Percentiles rank a stretch among this genome's conserved stretches.
These are phyloP conservation scores for Drosophila hamatofila DNA, from an alignment of 2,888 invertebrate species.

Conservation along the genomic window DNA sequence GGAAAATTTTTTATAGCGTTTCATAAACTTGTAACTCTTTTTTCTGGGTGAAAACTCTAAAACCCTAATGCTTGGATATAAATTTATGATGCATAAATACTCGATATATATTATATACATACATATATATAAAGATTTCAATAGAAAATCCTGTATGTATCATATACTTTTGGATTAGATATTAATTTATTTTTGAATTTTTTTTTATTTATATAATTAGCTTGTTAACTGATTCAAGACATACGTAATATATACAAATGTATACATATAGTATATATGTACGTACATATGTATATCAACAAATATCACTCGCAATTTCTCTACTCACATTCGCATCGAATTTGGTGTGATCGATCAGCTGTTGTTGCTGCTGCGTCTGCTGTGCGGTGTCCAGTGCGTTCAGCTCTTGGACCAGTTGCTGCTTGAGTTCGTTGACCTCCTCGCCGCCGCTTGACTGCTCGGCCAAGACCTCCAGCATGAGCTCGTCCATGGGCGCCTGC, in stretches of 20 bases:
- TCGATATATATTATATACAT: too few species aligned
- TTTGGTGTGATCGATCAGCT: slow-evolving; percentile 16
- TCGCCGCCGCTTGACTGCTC: slow-evolving; percentile 59
- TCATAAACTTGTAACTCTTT: too few species aligned
- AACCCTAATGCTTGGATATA: too few species aligned
- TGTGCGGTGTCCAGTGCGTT: slow-evolving; percentile 46
- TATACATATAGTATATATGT: neutral
- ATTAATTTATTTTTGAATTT: too few species aligned
- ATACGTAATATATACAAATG: neutral
- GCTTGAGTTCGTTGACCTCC: slow-evolving; percentile 68
- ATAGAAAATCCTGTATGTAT: too few species aligned
- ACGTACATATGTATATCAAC: neutral
- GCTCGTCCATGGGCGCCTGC: slow-evolving; percentile 62
- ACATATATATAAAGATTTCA: too few species aligned
- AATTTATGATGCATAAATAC: too few species aligned
- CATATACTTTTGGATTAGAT: too few species aligned
- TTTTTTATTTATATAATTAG: too few species aligned
- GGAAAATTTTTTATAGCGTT: too few species aligned
- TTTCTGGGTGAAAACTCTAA: too few species aligned
- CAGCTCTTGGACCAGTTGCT: slow-evolving; percentile 64
- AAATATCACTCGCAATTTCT: neutral
- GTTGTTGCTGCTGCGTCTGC: neutral
- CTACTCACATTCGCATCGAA: slow-evolving; percentile 34
- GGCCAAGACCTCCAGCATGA: slow-evolving; percentile 71
- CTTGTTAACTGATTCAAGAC: too few species aligned